phyloP scores from a whole-genome alignment of 2,113 vertebrate species.

The Proterorhinus semilunaris region DNA sequence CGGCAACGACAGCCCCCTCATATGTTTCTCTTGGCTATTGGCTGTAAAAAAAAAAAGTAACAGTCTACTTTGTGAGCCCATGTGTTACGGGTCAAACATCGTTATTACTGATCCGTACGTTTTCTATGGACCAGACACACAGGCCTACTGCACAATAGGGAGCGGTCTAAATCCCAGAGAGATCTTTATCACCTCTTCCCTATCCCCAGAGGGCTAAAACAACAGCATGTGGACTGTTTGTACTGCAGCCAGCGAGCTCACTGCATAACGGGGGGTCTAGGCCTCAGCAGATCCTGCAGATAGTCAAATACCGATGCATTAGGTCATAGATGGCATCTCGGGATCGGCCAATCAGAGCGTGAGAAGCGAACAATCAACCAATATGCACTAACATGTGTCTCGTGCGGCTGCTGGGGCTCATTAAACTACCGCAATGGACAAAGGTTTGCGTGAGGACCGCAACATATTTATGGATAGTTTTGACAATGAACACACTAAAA shows the following conservation, averaged over 20 bases:
- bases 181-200: conserved; percentile 72
- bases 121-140: conserved; percentile 24
- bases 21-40: background rate
- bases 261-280: conserved; percentile 56
- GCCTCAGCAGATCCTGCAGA: conserved; percentile 62
- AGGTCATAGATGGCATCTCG: conserved; percentile 48
- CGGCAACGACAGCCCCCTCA: conserved; percentile 4
- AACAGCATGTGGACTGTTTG: conserved; percentile 73
- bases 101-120: conserved; percentile 3
- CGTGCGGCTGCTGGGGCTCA: conserved; percentile 54
- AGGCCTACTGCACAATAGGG: conserved; percentile 40
- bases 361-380: conserved; percentile 32
- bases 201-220: conserved; percentile 73
- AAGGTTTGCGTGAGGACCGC: background rate
- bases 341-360: conserved; percentile 21
- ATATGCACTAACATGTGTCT: conserved; percentile 34
- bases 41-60: background rate
- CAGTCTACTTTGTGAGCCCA: background rate
- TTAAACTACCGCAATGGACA: conserved; percentile 36
- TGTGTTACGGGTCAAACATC: conserved; percentile 9
- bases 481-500: too few species aligned
- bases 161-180: conserved; percentile 47
- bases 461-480: background rate
- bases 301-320: conserved; percentile 27
- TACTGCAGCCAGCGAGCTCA: conserved; percentile 39